A percentile compares a stretch with the other conserved stretches of the same genome.
Conservation (phyloP, 2,113 vertebrate genomes). For the Myrmecobius fasciatus region DNA sequence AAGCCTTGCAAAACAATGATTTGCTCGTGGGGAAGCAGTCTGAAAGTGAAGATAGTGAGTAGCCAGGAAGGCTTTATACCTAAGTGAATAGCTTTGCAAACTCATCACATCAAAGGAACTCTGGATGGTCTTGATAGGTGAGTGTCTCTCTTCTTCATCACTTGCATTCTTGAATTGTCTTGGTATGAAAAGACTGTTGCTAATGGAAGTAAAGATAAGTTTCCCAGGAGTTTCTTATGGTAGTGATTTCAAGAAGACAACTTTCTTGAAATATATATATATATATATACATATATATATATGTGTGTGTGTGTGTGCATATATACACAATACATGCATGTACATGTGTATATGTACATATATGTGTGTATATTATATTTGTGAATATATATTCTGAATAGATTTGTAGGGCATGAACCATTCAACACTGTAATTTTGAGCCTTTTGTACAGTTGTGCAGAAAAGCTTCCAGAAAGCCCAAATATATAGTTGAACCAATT, state of each 20-base stretch:
- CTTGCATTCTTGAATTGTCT: neutral
- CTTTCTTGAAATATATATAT: neutral
- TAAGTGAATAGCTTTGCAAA: neutral
- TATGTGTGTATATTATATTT: no score
- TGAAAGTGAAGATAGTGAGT: neutral
- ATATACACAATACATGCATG: no score
- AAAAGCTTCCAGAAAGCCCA: neutral
- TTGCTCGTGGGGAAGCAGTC: neutral
- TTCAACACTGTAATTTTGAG: no score
- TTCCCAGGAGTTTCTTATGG: no score
- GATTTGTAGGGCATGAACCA: no score
- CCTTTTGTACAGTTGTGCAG: no score
- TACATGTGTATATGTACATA: neutral
- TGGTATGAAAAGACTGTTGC: no score
- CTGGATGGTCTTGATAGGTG: neutral
- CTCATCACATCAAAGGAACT: neutral
- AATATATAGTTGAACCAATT: neutral
- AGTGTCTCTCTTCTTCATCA: neutral
- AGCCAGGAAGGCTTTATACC: neutral
- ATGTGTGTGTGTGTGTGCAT: no score
- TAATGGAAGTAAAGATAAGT: no score
- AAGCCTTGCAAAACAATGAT: neutral
- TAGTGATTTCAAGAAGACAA: no score
- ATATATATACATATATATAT: no score
- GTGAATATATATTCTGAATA: no score